Evolutionary conservation across 1,140 invertebrate species (phyloP).

Genomic region (Maconellicoccus hirsutus): DNA sequence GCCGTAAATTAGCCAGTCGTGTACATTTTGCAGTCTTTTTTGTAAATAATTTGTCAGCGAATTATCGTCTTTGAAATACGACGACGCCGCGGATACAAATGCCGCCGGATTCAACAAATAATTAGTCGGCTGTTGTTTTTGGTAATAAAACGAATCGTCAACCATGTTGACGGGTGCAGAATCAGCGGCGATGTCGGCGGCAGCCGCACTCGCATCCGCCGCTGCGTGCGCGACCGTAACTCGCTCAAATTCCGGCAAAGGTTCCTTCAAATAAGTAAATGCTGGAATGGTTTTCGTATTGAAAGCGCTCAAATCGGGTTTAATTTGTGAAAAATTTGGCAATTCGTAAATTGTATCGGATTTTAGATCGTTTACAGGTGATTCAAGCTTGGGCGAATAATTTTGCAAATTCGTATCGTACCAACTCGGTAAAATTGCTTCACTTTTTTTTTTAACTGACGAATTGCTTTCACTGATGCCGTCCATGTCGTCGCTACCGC

Average conservation of each 20-base stretch:
- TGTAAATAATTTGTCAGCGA: slow-evolving; percentile 29
- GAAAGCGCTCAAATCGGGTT: slow-evolving; percentile 2
- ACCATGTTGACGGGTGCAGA: slow-evolving; percentile 34
- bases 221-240: not conserved
- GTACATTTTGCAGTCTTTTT: slow-evolving; percentile 39
- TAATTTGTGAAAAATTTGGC: not conserved
- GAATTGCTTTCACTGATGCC: not conserved
- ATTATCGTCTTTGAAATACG: slow-evolving; percentile 18
- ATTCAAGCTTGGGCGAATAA: not conserved
- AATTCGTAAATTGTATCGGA: slow-evolving; percentile 21
- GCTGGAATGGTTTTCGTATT: slow-evolving; percentile 25
- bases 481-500: not conserved
- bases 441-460: slow-evolving; percentile 25
- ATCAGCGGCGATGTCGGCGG: slow-evolving; percentile 33
- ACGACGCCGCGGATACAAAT: slow-evolving; percentile 1
- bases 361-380: slow-evolving; percentile 13
- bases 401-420: slow-evolving; percentile 21
- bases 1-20: slow-evolving; percentile 39
- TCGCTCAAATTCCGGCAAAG: not conserved
- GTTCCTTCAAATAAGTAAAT: slow-evolving; percentile 25
- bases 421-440: slow-evolving; percentile 25
- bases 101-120: not conserved
- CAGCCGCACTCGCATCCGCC: slow-evolving; percentile 10
- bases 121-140: slow-evolving; percentile 30
- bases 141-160: slow-evolving; percentile 37